phyloP scores from a whole-genome alignment of 2,888 invertebrate genomes.

The Chalcis sispes region DNA sequence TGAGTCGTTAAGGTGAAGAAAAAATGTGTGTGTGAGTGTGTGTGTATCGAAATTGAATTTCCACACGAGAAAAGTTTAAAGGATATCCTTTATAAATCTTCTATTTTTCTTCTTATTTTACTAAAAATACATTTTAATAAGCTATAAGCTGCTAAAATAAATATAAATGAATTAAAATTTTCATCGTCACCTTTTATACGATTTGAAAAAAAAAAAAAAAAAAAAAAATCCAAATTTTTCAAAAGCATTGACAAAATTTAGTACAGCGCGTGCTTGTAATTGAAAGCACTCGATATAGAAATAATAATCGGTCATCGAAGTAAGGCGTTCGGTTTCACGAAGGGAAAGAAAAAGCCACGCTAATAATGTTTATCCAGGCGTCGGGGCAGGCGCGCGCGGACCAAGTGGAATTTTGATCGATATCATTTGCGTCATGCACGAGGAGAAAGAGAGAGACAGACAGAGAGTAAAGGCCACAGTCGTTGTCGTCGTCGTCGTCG shows the following conservation, averaged over 20 bases:
- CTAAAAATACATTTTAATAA: too few species aligned
- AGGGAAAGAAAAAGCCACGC: neutral
- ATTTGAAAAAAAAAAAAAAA: too few species aligned
- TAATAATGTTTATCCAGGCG: constrained; percentile 48
- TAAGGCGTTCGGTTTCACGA: constrained; percentile 10
- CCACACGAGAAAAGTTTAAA: too few species aligned
- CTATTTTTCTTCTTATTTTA: too few species aligned
- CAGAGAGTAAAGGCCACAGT: neutral
- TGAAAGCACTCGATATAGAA: too few species aligned
- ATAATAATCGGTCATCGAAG: constrained; percentile 28
- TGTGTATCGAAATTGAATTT: too few species aligned
- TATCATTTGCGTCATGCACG: constrained; percentile 39
- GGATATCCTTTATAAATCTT: too few species aligned
- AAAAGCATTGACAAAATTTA: neutral
- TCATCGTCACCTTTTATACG: too few species aligned
- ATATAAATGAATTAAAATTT: too few species aligned
- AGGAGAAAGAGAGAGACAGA: neutral
- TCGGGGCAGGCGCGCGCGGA: neutral
- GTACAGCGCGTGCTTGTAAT: neutral
- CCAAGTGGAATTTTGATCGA: constrained; percentile 35
- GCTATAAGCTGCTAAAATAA: too few species aligned
- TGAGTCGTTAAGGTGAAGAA: neutral
- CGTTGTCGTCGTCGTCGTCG: neutral
- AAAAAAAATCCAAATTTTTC: too few species aligned
- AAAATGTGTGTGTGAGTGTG: neutral